These are phyloP conservation scores for Catostylus mosaicus DNA, from an alignment of 30 jellyfish, hydroid and myxozoan genomes.

Conservation along the genomic window DNA sequence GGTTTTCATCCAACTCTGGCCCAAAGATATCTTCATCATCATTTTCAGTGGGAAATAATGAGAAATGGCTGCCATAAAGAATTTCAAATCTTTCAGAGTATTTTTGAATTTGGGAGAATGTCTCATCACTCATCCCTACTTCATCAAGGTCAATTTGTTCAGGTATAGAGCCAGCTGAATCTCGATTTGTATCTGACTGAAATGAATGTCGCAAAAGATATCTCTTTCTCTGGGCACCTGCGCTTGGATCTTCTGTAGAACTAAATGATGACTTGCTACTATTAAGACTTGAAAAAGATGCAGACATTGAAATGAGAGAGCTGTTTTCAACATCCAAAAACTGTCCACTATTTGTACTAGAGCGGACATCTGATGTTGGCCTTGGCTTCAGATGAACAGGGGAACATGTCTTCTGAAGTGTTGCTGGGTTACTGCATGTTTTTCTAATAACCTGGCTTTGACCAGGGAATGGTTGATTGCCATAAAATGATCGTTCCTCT, in stretches of 20 bases:
- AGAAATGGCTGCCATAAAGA: slow-evolving; percentile 84
- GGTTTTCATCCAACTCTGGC: slow-evolving; percentile 36
- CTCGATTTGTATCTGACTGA: slow-evolving; percentile 20
- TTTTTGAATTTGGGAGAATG: slow-evolving; percentile 75
- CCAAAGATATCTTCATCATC: slow-evolving; percentile 83
- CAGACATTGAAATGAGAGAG: slow-evolving; percentile 4
- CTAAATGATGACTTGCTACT: slow-evolving; percentile 91
- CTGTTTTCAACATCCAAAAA: slow-evolving; percentile 31
- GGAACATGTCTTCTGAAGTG: slow-evolving; percentile 42
- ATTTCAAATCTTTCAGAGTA: slow-evolving; percentile 81
- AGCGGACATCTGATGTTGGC: slow-evolving; percentile 72
- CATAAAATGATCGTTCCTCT: slow-evolving; percentile 90
- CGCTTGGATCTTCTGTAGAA: slow-evolving; percentile 46
- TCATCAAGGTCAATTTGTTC: slow-evolving; percentile 86
- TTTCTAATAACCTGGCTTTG: slow-evolving; percentile 64
- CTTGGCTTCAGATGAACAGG: slow-evolving; percentile 72
- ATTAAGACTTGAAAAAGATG: slow-evolving; percentile 63
- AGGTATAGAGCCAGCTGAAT: slow-evolving; percentile 43
- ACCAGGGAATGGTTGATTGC: slow-evolving; percentile 84
- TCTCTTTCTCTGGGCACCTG: slow-evolving; percentile 55
- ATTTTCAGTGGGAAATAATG: slow-evolving; percentile 81
- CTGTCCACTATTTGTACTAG: slow-evolving; percentile 40
- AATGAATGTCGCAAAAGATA: slow-evolving; percentile 22
- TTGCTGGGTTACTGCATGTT: slow-evolving; percentile 90
- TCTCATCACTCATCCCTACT: slow-evolving; percentile 87